Base-by-base conservation (phyloP, 2,113 vertebrate genomes). In the Sula dactylatra region DNA sequence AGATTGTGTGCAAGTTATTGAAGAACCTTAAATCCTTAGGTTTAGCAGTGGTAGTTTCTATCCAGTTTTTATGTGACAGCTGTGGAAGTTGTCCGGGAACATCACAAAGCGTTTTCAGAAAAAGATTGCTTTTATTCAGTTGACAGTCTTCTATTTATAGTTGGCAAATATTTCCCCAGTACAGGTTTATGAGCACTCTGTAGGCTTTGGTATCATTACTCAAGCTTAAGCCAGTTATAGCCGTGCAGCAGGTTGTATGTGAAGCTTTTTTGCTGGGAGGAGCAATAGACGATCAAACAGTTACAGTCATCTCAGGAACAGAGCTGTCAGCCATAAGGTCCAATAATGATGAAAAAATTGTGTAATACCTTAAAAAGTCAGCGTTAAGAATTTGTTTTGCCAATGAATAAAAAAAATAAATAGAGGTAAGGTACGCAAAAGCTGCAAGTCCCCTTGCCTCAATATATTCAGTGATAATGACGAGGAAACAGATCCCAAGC, bases 131-230 rank as follows among this genome's bases (percentile, higher is more conserved):
- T 97, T 94, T 85, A 87, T 82, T 86, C 20, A 4, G 31, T 49
- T 79, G 84, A 61, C 73, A 85, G 69, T 61, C n/a, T 93, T 89
- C 91, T 97, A 89, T 97, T 97, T 96, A 93, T 76, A 94, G 93
- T 21, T 91, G 81, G 86, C 81, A 91, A 96, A 96, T 85, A 91
- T 94, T 94, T 91, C 67, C 36, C 38, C 1, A 6, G 87, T 69
- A 42, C 47, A 45, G 52, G 84, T 95, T 94, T 76, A 82, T 89
- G 86, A 95, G 65, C n/a, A 47, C 49, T 34, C 84, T 52, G 55
- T 50, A 76, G 54, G 49, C 61, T 93, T 82, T 78, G 26, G 49
- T 73, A 54, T 42, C 19, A 24, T 70, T 59, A 56, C 72, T 92
- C 42, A 40, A 85, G 70, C 32, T 91, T 87, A 93, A 93, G 65